Evolutionary conservation across 1,140 invertebrate genomes (phyloP).

Genomic region (Drosophila pruinosa): DNA sequence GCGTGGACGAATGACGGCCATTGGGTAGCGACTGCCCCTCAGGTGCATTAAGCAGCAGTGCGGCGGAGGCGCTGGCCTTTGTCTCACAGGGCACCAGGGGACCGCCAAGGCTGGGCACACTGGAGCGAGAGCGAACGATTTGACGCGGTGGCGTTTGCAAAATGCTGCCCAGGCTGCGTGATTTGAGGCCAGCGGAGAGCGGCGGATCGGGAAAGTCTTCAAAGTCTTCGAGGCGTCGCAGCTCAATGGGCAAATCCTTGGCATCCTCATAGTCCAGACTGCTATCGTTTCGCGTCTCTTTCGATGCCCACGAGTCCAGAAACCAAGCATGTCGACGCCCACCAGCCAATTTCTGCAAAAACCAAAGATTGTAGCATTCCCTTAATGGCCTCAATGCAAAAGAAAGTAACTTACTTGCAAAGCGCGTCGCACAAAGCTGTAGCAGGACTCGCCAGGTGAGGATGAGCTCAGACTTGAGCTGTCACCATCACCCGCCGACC

Average conservation of each 20-base stretch:
- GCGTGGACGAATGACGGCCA: constrained; percentile 59
- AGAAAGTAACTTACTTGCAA: constrained; percentile 86
- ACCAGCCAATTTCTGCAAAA: constrained; percentile 88
- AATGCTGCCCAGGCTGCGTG: constrained; percentile 90
- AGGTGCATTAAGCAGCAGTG: constrained; percentile 49
- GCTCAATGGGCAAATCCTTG: constrained; percentile 93
- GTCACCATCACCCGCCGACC: constrained; percentile 83
- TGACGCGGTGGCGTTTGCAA: constrained; percentile 87
- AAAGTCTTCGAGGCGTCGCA: constrained; percentile 91
- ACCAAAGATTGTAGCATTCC: background rate
- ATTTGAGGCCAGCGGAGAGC: constrained; percentile 80
- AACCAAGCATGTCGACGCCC: constrained; percentile 89
- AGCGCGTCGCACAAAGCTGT: constrained; percentile 95
- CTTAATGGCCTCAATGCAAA: no score
- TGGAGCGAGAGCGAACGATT: constrained; percentile 89
- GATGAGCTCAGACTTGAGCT: constrained; percentile 93
- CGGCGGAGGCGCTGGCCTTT: constrained; percentile 51
- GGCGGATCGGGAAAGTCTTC: constrained; percentile 84
- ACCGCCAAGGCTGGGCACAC: constrained; percentile 87
- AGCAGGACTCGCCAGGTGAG: constrained; percentile 96
- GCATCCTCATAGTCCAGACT: constrained; percentile 85
- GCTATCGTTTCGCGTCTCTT: constrained; percentile 84
- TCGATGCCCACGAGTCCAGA: constrained; percentile 89
- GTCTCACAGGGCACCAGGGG: constrained; percentile 53
- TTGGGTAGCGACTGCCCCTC: constrained; percentile 40